A percentile compares a stretch with the other conserved stretches of the same genome.
Evolutionary conservation across 2,797 vertebrate species (phyloP).

Genomic region (Anomalospiza imberbis): DNA sequence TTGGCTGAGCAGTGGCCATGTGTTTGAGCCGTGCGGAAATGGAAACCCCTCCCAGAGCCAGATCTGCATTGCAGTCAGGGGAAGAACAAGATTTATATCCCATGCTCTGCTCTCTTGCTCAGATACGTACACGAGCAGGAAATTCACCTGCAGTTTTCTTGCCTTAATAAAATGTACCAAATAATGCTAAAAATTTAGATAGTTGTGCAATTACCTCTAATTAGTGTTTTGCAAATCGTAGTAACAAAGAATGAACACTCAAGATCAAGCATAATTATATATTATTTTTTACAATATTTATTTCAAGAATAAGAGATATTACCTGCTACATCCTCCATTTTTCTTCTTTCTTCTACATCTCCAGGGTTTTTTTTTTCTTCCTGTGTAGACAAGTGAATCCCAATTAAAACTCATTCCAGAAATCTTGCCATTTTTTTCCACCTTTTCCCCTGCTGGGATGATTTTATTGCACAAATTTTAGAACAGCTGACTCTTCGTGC

Average conservation of each 20-base stretch:
- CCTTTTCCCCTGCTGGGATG: not conserved
- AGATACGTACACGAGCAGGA: not conserved
- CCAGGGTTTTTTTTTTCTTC: not conserved
- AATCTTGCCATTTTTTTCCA: not conserved
- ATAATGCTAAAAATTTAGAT: not conserved
- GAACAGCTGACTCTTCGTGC: not conserved
- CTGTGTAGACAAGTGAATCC: not conserved
- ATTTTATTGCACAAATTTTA: not conserved
- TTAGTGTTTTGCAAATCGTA: not conserved
- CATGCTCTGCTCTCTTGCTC: not conserved
- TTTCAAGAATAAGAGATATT: not conserved
- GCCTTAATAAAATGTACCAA: not conserved
- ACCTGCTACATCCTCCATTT: not conserved
- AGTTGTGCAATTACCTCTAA: not conserved
- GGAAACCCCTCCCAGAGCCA: constrained; percentile 48
- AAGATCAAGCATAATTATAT: not conserved
- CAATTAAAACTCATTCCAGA: not conserved
- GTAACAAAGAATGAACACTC: not conserved
- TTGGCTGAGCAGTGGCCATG: constrained; percentile 46
- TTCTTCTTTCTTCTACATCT: not conserved
- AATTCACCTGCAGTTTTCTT: not conserved
- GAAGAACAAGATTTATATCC: constrained; percentile 53
- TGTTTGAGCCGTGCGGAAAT: not conserved
- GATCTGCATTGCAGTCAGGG: constrained; percentile 71
- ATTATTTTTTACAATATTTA: not conserved